Conservation (phyloP, 2,888 invertebrate species). For the Smittia sp. region DNA sequence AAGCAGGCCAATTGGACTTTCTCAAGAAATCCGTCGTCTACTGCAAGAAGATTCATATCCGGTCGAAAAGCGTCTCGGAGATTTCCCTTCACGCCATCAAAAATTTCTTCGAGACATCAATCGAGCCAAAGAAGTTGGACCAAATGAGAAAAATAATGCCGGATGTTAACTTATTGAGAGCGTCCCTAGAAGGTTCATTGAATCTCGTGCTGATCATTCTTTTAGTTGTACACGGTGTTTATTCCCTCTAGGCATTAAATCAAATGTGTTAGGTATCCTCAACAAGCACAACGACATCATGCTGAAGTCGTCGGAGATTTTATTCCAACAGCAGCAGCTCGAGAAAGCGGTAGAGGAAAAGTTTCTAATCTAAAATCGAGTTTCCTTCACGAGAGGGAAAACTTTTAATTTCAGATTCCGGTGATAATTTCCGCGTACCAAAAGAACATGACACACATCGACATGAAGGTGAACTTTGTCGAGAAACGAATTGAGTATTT, state of each 20-base stretch:
- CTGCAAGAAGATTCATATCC: constrained; percentile 35
- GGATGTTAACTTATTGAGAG: constrained; percentile 28
- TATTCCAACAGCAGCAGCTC: constrained; percentile 30
- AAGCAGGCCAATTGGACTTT: constrained; percentile 21
- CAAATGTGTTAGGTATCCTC: constrained; percentile 30
- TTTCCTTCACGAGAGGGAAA: neutral
- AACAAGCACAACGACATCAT: constrained; percentile 36
- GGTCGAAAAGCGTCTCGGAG: constrained; percentile 30
- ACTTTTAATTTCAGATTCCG: constrained; percentile 21
- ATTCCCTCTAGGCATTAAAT: constrained; percentile 17
- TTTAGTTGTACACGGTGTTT: too few relatives aligned
- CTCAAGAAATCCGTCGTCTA: constrained; percentile 33
- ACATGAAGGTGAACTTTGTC: constrained; percentile 34
- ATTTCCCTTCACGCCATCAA: constrained; percentile 34
- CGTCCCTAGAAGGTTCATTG: too few relatives aligned
- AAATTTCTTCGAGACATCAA: constrained; percentile 28
- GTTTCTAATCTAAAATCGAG: neutral
- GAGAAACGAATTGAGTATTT: constrained; percentile 37
- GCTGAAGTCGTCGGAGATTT: constrained; percentile 31
- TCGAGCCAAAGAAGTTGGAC: constrained; percentile 34
- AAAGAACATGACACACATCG: constrained; percentile 30
- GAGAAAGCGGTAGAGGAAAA: constrained; percentile 21
- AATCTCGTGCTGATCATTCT: too few relatives aligned
- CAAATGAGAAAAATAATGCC: constrained; percentile 41
- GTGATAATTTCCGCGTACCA: constrained; percentile 27